phyloP scores from a whole-genome alignment of 1,140 invertebrate genomes.

The Pseudomyrmex pallidus region DNA sequence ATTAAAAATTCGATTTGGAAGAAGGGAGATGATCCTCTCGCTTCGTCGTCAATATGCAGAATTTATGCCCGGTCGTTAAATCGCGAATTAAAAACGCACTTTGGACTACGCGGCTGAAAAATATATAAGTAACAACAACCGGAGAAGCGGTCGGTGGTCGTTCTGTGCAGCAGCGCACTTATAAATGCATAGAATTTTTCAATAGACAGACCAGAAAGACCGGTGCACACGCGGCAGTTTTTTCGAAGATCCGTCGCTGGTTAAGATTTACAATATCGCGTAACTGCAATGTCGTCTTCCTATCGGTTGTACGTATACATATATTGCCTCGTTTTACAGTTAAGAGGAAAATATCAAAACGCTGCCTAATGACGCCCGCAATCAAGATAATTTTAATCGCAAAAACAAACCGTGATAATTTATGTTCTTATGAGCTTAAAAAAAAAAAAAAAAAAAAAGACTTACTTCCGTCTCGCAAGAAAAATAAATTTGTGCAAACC shows the following conservation, averaged over 20 bases:
- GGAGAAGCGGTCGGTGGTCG: background rate
- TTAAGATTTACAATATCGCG: conserved; percentile 25
- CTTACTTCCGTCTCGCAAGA: no score
- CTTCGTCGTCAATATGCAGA: background rate
- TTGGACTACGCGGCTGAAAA: conserved; percentile 33
- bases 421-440: no score
- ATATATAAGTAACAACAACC: conserved; percentile 44
- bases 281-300: background rate
- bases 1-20: conserved; percentile 49
- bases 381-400: no score
- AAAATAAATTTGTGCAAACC: no score
- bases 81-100: conserved; percentile 51
- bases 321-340: background rate
- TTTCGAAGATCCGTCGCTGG: conserved; percentile 20
- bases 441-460: background rate
- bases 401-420: no score
- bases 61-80: conserved; percentile 42
- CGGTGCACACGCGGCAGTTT: conserved; percentile 1
- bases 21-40: background rate
- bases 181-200: conserved; percentile 74
- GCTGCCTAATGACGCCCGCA: no score
- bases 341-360: background rate
- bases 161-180: conserved; percentile 45
- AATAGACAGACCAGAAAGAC: conserved; percentile 54
- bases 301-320: background rate